phyloP scores from a whole-genome alignment of 2,113 vertebrate genomes.

The Ceyx cyanopectus region DNA sequence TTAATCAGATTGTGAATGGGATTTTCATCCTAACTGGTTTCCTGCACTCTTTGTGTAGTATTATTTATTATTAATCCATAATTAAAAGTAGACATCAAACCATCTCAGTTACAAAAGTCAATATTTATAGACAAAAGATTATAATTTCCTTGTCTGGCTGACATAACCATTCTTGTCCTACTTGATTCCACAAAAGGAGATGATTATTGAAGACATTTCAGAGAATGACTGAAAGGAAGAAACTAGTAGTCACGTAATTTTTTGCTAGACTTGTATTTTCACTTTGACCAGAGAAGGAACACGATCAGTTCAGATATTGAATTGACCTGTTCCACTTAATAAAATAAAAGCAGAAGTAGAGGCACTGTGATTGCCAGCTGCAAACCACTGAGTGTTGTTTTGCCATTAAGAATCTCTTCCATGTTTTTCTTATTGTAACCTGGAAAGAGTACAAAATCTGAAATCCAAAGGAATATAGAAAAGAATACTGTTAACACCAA shows the following conservation, averaged over 20 bases:
- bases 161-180: not conserved
- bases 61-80: not conserved
- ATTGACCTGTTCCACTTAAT: constrained; percentile 18
- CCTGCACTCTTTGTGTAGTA: not conserved
- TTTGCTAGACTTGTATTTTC: not conserved
- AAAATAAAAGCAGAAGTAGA: constrained; percentile 24
- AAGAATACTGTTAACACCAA: constrained; percentile 60
- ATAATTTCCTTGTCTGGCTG: not conserved
- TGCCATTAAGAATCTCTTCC: constrained; percentile 62
- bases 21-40: not conserved
- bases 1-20: not conserved
- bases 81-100: not conserved
- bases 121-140: not conserved
- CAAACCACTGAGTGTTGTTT: constrained; percentile 58
- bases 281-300: not conserved
- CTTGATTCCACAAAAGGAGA: not conserved
- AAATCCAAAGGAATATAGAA: constrained; percentile 66
- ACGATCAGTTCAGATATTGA: not conserved
- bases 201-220: not conserved
- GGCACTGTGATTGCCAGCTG: constrained; percentile 50
- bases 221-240: not conserved
- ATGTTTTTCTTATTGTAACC: constrained; percentile 71
- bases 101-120: not conserved
- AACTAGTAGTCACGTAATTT: not conserved
- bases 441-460: constrained; percentile 68